Evolutionary conservation across 1,140 invertebrate genomes (phyloP).

Genomic region (Tachypleus tridentatus): DNA sequence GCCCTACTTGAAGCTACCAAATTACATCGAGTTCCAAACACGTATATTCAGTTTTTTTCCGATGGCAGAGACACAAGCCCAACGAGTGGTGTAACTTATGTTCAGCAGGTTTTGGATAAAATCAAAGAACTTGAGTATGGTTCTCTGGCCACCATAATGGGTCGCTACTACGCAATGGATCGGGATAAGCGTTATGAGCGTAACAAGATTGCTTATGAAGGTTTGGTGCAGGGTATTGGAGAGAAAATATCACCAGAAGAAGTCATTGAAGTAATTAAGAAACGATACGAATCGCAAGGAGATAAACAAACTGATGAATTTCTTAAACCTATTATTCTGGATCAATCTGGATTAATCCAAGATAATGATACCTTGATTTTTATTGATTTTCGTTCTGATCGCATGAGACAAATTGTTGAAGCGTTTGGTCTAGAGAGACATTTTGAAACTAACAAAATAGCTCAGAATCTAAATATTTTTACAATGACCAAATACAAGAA

Average conservation of each 20-base stretch:
- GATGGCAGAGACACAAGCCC: conserved; percentile 41
- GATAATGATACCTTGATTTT: conserved; percentile 39
- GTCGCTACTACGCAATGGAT: conserved; percentile 43
- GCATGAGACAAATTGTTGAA: conserved; percentile 37
- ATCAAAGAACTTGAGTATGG: conserved; percentile 31
- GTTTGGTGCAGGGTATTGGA: conserved; percentile 34
- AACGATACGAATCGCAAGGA: conserved; percentile 15
- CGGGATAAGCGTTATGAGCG: conserved; percentile 39
- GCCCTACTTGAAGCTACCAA: conserved; percentile 34
- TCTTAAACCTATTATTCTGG: conserved; percentile 37
- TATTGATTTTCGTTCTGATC: conserved; percentile 38
- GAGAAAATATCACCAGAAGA: conserved; percentile 27
- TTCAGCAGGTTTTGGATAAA: conserved; percentile 25
- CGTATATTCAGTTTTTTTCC: conserved; percentile 38
- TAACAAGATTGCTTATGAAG: conserved; percentile 39
- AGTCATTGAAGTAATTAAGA: conserved; percentile 28
- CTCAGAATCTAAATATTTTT: conserved; percentile 26
- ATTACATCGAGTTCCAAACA: conserved; percentile 32
- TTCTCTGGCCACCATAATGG: conserved; percentile 35
- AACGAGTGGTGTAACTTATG: conserved; percentile 30
- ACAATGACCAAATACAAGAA: conserved; percentile 40
- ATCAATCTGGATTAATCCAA: conserved; percentile 30
- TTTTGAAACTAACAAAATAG: conserved; percentile 30
- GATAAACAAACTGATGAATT: conserved; percentile 38
- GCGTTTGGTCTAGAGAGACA: conserved; percentile 34